A percentile compares a stretch with the other conserved stretches of the same genome.
These are phyloP conservation scores for Anguilla obscura DNA, from an alignment of 2,797 vertebrate species.

Conservation along the genomic window DNA sequence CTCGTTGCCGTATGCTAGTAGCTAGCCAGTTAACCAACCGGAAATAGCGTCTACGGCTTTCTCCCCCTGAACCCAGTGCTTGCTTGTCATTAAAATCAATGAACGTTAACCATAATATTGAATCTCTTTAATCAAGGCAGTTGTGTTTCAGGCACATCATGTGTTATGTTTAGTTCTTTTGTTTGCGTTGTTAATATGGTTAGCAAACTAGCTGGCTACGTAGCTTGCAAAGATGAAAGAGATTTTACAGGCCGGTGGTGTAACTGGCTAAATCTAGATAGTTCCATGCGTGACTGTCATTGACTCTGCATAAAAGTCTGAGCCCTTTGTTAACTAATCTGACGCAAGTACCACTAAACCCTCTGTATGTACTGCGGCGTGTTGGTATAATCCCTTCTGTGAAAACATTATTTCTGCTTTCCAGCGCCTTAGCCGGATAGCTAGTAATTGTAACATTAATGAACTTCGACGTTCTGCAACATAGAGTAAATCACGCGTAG, in stretches of 20 bases:
- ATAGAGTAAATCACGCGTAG: neutral
- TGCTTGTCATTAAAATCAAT: conserved; percentile 8
- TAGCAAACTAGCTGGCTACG: neutral
- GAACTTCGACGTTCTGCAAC: neutral
- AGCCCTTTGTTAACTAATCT: neutral
- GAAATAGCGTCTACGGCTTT: neutral
- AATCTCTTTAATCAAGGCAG: neutral
- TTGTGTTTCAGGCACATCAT: neutral
- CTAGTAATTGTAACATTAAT: neutral
- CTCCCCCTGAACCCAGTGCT: neutral
- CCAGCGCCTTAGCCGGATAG: neutral
- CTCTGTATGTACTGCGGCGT: neutral
- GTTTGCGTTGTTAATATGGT: neutral
- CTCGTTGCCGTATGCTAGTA: neutral
- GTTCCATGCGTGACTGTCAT: neutral
- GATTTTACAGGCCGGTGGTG: neutral
- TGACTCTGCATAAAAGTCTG: neutral
- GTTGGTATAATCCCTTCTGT: neutral
- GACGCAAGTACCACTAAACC: neutral
- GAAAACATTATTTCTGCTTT: neutral
- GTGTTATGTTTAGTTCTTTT: neutral
- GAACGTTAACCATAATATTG: neutral
- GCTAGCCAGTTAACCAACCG: conserved; percentile 22
- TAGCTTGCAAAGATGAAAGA: neutral
- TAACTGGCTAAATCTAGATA: neutral